Base-by-base conservation (phyloP, 92 coral and sea anemone genomes). In the Bergia puertoricense region DNA sequence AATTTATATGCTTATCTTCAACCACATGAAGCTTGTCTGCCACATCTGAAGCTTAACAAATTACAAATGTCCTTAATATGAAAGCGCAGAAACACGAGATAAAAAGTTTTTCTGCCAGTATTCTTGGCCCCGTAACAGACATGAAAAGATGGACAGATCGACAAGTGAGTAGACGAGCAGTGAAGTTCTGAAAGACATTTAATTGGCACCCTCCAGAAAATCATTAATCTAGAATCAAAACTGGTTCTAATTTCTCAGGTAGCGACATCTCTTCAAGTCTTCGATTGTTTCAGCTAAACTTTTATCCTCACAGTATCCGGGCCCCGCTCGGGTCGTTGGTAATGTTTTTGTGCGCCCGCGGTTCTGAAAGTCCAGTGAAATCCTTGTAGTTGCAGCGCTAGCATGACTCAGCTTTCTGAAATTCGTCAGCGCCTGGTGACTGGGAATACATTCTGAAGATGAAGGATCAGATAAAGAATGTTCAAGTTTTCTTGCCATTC, bases 321-420 rank as follows among this genome's bases (percentile, higher is more conserved):
- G 44, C 11, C 69, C 20, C 41, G 72, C 42, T 79, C 44, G 66
- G 6, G 44, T 22, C 40, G 3, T 36, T 23, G 41, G 41, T 42
- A 16, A 36, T 6, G 82, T 51, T 9, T 36, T 22, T 23, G 90
- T 23, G 20, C 57, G 30, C 44, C 84, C 71, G 37, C 73, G 83
- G 71, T 16, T 54, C 36, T 77, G 51, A 38, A 40, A 76, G 15
- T 75, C 90, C 42, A 77, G 18, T 51, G 81, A 74, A 86, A 87
- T n/a, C 39, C 80, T 85, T 72, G 88, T 75, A 38, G 90, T 7
- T 23, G 23, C 88, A 68, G 59, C 23, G 62, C 74, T 87, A 56
- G 90, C 81, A 18, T 81, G 76, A 65, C 87, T 90, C 48, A 80
- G 76, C 3, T 85, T 88, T 36, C 92, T 88, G 43, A 73, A 56